Base-by-base conservation (phyloP, 2,888 invertebrate genomes). In the Lysandra coridon region DNA sequence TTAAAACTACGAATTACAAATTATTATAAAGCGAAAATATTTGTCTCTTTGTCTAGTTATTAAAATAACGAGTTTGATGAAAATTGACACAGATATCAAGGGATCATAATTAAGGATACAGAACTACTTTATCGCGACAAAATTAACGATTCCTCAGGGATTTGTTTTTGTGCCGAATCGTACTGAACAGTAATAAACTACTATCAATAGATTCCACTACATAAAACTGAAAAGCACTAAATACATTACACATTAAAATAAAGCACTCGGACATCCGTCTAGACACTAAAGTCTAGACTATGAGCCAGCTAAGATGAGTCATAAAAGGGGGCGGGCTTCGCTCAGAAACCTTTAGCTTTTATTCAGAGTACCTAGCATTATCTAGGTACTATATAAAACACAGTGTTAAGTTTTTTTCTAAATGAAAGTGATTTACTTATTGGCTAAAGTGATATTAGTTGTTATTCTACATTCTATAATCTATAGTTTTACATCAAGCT, bases 271-370 rank as follows among this genome's bases (percentile, higher is more conserved):
- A 44, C 44, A 23, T 44, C 23, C 10, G 75, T 75, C 75, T 75
- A 75, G 23, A 75, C 23, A 23, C 23, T 75, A 69, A 4, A 69
- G 69, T 69, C 69, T 69, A 69, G 69, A 69, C 69, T 37, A 69
- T 30, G 74, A 74, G 49, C 75, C 49, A 49, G 49, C 49, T 44
- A 4, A 74, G 23, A 49, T 23, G 44, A 49, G 30, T 49, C 44
- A 75, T 12, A 69, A 69, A 69, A 14, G 69, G 33, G 69, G 33
- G 64, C 12, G 64, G 5, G 62, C 0, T 69, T 69, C 33, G 10
- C 14, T 30, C 3, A 69, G 69, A 30, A 14, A 69, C 5, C 33
- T 33, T 33, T 69, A 33, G 23, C 23, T 64, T 53, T 4, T 14
- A 53, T 1, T 7, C 0, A 53, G 53, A 53, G 44, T 14, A 12